Base-by-base conservation (phyloP, 2,888 invertebrate genomes). In the Neoascia interrupta region DNA sequence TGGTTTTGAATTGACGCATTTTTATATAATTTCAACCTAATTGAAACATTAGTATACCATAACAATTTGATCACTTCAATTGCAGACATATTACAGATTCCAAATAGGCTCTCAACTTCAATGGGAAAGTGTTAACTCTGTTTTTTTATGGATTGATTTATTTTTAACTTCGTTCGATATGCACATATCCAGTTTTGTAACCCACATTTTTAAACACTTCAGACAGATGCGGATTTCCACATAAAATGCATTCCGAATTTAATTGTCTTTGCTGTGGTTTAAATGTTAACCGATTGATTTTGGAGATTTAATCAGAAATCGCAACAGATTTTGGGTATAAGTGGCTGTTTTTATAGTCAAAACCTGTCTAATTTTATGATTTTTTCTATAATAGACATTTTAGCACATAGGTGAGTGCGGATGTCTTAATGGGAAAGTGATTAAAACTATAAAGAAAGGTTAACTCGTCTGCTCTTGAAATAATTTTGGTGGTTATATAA, bases 231-330 rank as follows among this genome's bases (percentile, higher is more conserved):
- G 1, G 28, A 3, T 16, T 16, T 28, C 23, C 15, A 15, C 37
- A n/a, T 19, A 1, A 26, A 56, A 56, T 41, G 39, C 18, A 56
- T 28, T 41, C 54, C 18, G 13, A 18, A 26, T 16, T 39, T 26
- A 18, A 28, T 41, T 28, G 26, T 11, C 11, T 13, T n/a, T 11
- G 13, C 8, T 15, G n/a, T 10, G 4, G 31, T 5, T 23, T n/a
- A 21, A 45, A 26, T 15, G n/a, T 11, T 37, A 15, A 6, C 26
- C 16, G 39, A 54, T 54, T 54, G 26, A 54, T 39, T 54, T 56
- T 16, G 10, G 28, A 56, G 28, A 39, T 41, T 16, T 18, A 15
- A 11, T 8, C 15, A 4, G n/a, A 28, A 16, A 26, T 16, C 26
- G 13, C n/a, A 10, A 28, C 15, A 10, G 31, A 2, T 49, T 31